phyloP scores from a whole-genome alignment of 2,797 vertebrate genomes.

The Enteromius treurensis region DNA sequence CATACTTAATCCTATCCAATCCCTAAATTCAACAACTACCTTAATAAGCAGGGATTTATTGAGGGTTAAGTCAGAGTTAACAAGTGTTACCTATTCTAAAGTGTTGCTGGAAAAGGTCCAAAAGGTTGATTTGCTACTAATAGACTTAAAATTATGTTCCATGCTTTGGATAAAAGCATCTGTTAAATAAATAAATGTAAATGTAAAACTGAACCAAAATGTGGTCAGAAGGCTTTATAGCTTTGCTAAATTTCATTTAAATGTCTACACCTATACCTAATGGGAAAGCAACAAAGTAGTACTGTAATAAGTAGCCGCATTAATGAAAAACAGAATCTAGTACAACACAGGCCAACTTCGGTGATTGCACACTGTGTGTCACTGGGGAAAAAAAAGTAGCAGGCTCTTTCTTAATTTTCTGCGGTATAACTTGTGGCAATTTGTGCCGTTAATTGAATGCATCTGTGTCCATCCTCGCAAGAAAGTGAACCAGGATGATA shows the following conservation, averaged over 20 bases:
- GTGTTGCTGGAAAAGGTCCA: no score
- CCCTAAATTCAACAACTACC: no score
- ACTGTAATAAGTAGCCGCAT: not conserved
- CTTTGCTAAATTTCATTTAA: not conserved
- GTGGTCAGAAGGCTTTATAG: not conserved
- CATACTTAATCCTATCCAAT: no score
- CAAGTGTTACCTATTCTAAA: no score
- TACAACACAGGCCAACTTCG: conserved; percentile 6
- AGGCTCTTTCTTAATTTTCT: conserved; percentile 27
- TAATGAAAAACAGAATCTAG: conserved; percentile 32
- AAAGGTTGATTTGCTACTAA: not conserved
- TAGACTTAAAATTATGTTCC: not conserved
- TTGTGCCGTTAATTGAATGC: not conserved
- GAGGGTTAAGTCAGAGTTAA: no score
- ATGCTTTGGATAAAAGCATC: not conserved
- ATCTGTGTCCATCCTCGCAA: conserved; percentile 7
- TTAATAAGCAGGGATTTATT: no score
- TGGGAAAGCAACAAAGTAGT: not conserved
- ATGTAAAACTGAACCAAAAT: not conserved
- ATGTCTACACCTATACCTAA: not conserved
- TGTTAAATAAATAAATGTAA: not conserved
- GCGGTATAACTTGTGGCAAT: conserved; percentile 6
- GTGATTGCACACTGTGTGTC: conserved; percentile 19
- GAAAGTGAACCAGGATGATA: conserved; percentile 22
- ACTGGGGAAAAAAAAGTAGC: not conserved